These are phyloP conservation scores for Dasypolia templi DNA, from an alignment of 2,888 invertebrate species.

Conservation along the genomic window DNA sequence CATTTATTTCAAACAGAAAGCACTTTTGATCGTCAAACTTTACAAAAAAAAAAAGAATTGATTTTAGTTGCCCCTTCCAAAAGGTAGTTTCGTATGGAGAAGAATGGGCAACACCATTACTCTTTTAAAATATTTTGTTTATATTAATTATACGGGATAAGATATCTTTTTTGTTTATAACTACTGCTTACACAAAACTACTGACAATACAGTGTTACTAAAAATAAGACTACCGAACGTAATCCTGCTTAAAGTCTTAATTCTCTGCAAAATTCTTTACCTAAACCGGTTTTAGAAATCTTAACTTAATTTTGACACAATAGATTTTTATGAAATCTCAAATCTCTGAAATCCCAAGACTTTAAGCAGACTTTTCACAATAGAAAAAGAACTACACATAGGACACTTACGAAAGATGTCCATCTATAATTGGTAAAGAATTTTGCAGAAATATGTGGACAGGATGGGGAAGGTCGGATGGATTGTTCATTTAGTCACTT, in stretches of 20 bases:
- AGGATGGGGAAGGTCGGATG: slow-evolving; percentile 63
- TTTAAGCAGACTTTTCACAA: slow-evolving; percentile 86
- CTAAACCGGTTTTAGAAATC: slow-evolving; percentile 45
- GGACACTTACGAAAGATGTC: slow-evolving; percentile 85
- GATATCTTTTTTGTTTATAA: too few species aligned
- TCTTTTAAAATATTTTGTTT: too few species aligned
- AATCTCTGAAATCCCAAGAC: slow-evolving; percentile 79
- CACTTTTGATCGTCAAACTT: too few species aligned
- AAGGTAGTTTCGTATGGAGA: too few species aligned
- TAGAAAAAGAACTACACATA: slow-evolving; percentile 62
- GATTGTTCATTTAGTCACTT: slow-evolving; percentile 73
- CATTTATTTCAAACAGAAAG: too few species aligned
- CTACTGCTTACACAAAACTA: slow-evolving; percentile 12
- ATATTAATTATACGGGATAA: too few species aligned
- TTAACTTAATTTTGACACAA: slow-evolving; percentile 45
- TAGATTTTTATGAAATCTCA: slow-evolving; percentile 52
- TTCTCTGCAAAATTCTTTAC: slow-evolving; percentile 90
- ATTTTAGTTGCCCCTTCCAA: too few species aligned
- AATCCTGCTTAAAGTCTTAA: slow-evolving; percentile 84
- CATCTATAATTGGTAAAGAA: slow-evolving; percentile 84
- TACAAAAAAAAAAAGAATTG: too few species aligned
- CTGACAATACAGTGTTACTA: slow-evolving; percentile 9
- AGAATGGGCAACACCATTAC: too few species aligned
- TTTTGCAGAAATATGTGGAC: slow-evolving; percentile 86
- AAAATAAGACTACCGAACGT: slow-evolving; percentile 21